Conservation (phyloP, 1,140 invertebrate species). For the Drosophila nebulosa region DNA sequence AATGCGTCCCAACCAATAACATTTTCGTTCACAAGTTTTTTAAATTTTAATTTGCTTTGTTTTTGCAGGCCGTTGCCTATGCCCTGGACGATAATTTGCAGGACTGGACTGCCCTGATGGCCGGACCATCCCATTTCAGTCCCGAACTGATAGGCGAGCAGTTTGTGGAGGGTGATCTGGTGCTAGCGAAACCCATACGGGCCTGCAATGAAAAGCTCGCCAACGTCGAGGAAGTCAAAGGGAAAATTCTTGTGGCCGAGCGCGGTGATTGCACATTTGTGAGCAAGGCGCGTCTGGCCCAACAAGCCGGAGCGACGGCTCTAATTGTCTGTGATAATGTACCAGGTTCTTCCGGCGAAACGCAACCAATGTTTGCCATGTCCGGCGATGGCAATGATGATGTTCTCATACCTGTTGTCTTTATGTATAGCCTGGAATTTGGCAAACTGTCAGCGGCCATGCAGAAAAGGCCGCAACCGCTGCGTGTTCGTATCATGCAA, state of each 20-base stretch:
- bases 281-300: constrained; percentile 94
- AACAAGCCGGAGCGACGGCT: constrained; percentile 90
- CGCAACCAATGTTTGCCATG: constrained; percentile 95
- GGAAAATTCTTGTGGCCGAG: constrained; percentile 91
- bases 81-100: constrained; percentile 69
- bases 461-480: constrained; percentile 28
- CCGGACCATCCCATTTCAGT: constrained; percentile 96
- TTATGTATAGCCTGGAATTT: constrained; percentile 91
- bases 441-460: constrained; percentile 50
- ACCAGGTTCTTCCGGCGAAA: constrained; percentile 86
- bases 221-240: constrained; percentile 85
- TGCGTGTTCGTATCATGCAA: constrained; percentile 71
- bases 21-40: no score
- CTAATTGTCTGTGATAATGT: constrained; percentile 93
- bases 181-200: constrained; percentile 86
- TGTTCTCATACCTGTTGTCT: constrained; percentile 94
- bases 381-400: constrained; percentile 95
- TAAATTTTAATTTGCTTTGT: not conserved
- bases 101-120: constrained; percentile 83
- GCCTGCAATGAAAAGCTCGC: constrained; percentile 82
- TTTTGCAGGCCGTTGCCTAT: constrained; percentile 83
- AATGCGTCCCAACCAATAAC: no score
- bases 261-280: constrained; percentile 97
- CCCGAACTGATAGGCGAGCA: constrained; percentile 85
- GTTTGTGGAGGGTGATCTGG: constrained; percentile 84